Conservation (phyloP, 2,797 vertebrate species). For the Holocentrus rufus region DNA sequence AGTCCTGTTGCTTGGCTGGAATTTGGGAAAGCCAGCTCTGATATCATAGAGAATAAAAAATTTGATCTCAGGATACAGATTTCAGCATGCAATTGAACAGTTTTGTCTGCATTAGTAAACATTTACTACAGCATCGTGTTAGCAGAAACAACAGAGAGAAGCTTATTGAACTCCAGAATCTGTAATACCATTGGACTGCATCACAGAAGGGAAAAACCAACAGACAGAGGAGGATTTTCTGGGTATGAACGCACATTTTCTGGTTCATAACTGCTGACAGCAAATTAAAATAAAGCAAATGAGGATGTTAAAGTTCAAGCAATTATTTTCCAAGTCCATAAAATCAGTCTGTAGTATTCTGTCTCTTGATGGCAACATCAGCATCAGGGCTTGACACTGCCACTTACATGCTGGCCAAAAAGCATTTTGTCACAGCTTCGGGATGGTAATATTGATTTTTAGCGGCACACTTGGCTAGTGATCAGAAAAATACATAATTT, state of each 20-base stretch:
- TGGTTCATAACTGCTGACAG: background rate
- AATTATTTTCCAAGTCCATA: background rate
- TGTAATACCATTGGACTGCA: background rate
- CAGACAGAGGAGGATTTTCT: background rate
- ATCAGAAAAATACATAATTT: slow-evolving; percentile 18
- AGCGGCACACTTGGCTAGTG: slow-evolving; percentile 15
- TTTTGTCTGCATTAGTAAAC: slow-evolving; percentile 15
- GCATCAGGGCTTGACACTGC: background rate
- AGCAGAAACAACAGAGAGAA: slow-evolving; percentile 3
- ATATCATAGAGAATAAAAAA: background rate
- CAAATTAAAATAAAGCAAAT: background rate
- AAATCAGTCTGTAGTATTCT: background rate
- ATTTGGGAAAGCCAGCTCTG: background rate
- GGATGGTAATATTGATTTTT: slow-evolving; percentile 14
- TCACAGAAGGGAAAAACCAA: background rate
- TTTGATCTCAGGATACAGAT: slow-evolving; percentile 1
- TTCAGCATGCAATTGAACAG: slow-evolving; percentile 1
- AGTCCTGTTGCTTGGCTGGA: background rate
- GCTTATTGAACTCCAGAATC: background rate
- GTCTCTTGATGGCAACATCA: background rate
- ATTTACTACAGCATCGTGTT: slow-evolving; percentile 11
- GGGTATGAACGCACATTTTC: background rate
- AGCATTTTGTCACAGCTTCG: background rate
- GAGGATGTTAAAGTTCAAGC: background rate
- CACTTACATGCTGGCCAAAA: background rate